Evolutionary conservation across 2,113 vertebrate genomes (phyloP).

Genomic region (Gobius niger): DNA sequence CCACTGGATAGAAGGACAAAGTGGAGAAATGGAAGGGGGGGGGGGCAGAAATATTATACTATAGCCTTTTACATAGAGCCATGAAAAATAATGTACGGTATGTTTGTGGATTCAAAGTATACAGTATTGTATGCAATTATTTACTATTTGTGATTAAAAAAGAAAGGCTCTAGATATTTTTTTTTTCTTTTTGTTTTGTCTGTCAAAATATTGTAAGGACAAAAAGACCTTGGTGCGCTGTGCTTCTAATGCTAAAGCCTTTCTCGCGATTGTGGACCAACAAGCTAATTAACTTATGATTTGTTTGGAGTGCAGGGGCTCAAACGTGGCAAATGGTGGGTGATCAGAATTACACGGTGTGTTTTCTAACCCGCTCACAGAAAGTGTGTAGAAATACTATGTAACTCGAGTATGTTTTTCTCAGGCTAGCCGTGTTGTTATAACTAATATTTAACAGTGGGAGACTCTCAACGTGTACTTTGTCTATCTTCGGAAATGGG

Average conservation of each 20-base stretch:
- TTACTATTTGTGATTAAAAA: too few species aligned
- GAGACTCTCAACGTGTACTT: conserved; percentile 25
- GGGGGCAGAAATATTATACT: conserved; percentile 32
- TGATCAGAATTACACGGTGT: background rate
- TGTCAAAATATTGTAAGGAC: too few species aligned
- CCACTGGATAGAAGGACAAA: conserved; percentile 51
- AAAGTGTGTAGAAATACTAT: conserved; percentile 15
- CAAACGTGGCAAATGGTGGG: background rate
- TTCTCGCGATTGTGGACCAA: background rate
- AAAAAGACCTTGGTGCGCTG: too few species aligned
- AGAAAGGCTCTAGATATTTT: too few species aligned
- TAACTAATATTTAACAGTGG: conserved; percentile 23
- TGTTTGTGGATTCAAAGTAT: background rate
- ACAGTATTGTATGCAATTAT: too few species aligned
- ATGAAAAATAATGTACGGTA: conserved; percentile 10
- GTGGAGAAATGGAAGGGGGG: conserved; percentile 30
- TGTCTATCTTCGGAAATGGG: conserved; percentile 29
- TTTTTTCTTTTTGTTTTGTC: too few species aligned
- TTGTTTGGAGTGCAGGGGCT: background rate
- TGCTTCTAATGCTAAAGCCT: too few species aligned
- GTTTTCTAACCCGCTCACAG: background rate
- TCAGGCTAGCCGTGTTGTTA: conserved; percentile 9
- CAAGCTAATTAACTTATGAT: background rate
- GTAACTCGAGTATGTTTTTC: conserved; percentile 31
- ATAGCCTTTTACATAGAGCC: conserved; percentile 3